Percentiles rank a stretch among this genome's conserved stretches.
Conservation (phyloP, 2,797 vertebrate species). For the Corythornis leucogaster region DNA sequence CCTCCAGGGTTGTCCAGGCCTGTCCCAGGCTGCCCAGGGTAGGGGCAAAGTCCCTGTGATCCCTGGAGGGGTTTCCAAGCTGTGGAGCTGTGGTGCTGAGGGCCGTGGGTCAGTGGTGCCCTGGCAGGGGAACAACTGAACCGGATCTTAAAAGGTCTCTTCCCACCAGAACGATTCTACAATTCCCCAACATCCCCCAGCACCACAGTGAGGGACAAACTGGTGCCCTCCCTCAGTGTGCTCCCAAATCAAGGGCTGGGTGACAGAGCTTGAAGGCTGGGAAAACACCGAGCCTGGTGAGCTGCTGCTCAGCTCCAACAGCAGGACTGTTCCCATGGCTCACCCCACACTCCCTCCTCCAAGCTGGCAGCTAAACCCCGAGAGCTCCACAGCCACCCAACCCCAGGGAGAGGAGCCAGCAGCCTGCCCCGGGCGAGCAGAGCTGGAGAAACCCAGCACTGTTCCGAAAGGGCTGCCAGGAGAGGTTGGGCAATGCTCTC, state of each 20-base stretch:
- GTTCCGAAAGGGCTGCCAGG: not conserved
- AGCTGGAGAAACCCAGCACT: not conserved
- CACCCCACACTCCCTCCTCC: not conserved
- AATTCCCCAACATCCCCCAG: not conserved
- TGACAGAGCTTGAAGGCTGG: not conserved
- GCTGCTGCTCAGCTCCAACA: not conserved
- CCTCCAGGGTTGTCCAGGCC: too few relatives aligned
- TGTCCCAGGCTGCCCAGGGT: not conserved
- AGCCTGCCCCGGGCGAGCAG: rapidly evolving
- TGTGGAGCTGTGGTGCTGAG: not conserved
- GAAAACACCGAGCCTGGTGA: not conserved
- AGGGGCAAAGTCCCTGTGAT: not conserved
- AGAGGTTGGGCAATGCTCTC: not conserved
- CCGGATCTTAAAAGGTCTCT: not conserved
- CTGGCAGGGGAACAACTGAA: not conserved
- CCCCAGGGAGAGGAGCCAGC: not conserved
- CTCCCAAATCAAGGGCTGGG: not conserved
- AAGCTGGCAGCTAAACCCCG: not conserved
- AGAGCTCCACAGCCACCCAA: not conserved
- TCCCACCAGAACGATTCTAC: not conserved
- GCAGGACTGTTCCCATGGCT: not conserved
- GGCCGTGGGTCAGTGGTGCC: not conserved
- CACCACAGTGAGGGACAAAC: not conserved
- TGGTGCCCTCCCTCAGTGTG: not conserved
- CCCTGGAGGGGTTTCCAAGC: not conserved